Evolutionary conservation across 2,113 vertebrate genomes (phyloP).

Genomic region (Nothocercus nigrocapillus): DNA sequence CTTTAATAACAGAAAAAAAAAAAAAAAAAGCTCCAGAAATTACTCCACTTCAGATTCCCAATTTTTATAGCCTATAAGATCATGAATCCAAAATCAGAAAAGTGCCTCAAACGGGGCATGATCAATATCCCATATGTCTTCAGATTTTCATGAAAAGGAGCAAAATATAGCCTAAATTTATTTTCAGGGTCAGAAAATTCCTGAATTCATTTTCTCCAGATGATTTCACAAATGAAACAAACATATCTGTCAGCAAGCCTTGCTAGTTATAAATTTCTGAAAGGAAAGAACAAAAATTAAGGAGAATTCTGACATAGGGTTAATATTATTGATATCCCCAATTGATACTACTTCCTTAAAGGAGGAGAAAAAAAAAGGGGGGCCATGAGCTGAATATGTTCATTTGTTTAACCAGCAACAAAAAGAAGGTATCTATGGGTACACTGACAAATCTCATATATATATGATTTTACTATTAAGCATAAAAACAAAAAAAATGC

Average conservation of each 20-base stretch:
- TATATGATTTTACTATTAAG: neutral
- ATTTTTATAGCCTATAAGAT: neutral
- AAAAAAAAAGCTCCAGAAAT: neutral
- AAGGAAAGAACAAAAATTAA: neutral
- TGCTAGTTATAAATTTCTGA: neutral
- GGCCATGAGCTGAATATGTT: neutral
- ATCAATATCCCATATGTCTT: neutral
- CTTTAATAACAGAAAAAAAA: neutral
- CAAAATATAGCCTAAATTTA: neutral
- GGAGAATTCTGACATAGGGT: neutral
- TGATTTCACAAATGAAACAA: conserved; percentile 14
- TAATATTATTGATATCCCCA: neutral
- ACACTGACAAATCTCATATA: neutral
- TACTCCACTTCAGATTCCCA: neutral
- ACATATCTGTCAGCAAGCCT: neutral
- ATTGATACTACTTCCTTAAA: neutral
- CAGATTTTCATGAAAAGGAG: neutral
- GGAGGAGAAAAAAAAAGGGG: neutral
- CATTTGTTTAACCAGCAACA: neutral
- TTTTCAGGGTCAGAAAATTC: neutral
- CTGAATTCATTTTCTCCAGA: neutral
- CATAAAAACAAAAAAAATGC: neutral
- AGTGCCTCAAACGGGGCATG: neutral
- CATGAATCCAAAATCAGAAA: neutral
- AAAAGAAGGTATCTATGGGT: neutral